A percentile compares a stretch with the other conserved stretches of the same genome.
These are phyloP conservation scores for Tinea semifulvella DNA, from an alignment of 2,888 invertebrate species.

Conservation along the genomic window DNA sequence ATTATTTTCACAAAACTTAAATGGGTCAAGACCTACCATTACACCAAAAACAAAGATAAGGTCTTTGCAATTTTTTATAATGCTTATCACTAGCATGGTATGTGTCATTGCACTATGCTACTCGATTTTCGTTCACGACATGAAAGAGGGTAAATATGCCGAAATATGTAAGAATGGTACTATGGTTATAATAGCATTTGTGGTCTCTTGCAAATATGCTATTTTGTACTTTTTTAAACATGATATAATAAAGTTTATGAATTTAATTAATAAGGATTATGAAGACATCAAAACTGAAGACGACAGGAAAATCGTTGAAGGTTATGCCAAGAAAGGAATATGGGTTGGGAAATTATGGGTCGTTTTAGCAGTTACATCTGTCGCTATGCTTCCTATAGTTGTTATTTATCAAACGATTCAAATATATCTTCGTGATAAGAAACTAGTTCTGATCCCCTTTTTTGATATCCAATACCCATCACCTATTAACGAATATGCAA, in stretches of 20 bases:
- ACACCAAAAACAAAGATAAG: slow-evolving; percentile 17
- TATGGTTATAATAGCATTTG: slow-evolving; percentile 32
- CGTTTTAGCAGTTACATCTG: slow-evolving; percentile 24
- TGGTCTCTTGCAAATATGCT: slow-evolving; percentile 31
- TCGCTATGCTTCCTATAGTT: not conserved
- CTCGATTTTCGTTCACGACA: slow-evolving; percentile 31
- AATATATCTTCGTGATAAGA: not conserved
- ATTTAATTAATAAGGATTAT: slow-evolving; percentile 33
- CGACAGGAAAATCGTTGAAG: slow-evolving; percentile 29
- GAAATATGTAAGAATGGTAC: slow-evolving; percentile 36
- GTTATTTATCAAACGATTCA: not conserved
- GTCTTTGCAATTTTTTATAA: not conserved
- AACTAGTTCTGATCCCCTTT: not conserved
- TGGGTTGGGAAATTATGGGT: slow-evolving; percentile 35
- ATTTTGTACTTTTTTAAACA: slow-evolving; percentile 28
- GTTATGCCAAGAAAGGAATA: slow-evolving; percentile 29
- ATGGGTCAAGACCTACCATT: slow-evolving; percentile 30
- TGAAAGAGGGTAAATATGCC: slow-evolving; percentile 25
- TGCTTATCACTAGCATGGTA: not conserved
- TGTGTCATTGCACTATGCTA: slow-evolving; percentile 24
- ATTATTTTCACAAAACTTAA: slow-evolving; percentile 26
- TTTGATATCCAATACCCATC: not conserved
- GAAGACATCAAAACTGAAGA: slow-evolving; percentile 24
- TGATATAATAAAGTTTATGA: slow-evolving; percentile 28
- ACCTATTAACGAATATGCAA: slow-evolving; percentile 23